phyloP scores from a whole-genome alignment of 2,113 vertebrate genomes.

The Misgurnus mizolepis region DNA sequence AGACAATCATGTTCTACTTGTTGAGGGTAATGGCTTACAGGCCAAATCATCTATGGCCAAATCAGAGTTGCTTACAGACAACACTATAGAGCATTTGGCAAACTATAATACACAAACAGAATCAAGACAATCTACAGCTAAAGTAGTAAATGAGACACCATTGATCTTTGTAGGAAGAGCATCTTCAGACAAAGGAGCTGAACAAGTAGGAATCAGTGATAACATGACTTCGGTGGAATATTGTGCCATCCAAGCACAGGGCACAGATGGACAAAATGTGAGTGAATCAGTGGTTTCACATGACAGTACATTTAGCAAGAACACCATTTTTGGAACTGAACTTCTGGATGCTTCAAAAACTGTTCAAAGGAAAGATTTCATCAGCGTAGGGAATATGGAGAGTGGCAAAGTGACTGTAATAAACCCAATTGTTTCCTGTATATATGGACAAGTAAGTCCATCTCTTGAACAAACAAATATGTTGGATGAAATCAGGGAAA shows the following conservation, averaged over 20 bases:
- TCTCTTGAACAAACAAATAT: conserved; percentile 2
- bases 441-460: background rate
- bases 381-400: background rate
- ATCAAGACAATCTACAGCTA: background rate
- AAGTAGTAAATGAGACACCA: background rate
- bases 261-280: background rate
- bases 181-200: background rate
- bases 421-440: conserved; percentile 3
- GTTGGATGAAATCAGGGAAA: background rate
- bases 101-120: background rate
- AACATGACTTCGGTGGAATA: background rate
- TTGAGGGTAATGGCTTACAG: background rate
- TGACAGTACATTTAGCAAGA: conserved; percentile 7
- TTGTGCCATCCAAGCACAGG: background rate
- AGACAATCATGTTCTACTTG: background rate
- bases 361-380: background rate
- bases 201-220: background rate
- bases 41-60: background rate
- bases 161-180: background rate
- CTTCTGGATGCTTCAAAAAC: conserved; percentile 8
- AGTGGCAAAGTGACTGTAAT: background rate
- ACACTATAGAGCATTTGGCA: background rate
- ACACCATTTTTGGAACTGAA: background rate
- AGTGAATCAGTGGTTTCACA: background rate
- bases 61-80: background rate